Evolutionary conservation across 35 echinoderm and acorn worm species (phyloP).

Genomic region (Apostichopus japonicus): DNA sequence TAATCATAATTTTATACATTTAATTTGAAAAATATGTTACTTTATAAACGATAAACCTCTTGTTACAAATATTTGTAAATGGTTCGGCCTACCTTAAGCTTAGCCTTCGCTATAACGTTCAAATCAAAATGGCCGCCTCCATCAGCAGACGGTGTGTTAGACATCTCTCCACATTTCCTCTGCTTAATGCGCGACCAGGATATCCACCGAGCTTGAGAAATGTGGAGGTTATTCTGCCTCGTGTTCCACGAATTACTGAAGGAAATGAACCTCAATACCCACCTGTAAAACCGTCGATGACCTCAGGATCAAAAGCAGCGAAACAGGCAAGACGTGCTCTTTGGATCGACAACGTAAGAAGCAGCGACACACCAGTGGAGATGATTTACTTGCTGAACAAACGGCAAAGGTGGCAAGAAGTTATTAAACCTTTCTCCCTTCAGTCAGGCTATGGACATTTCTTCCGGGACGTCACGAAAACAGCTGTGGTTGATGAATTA

Average conservation of each 20-base stretch:
- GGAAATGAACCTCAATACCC: constrained; percentile 48
- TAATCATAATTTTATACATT: too few species aligned
- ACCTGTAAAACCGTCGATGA: constrained; percentile 15
- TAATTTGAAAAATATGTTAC: too few species aligned
- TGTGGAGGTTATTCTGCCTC: not conserved
- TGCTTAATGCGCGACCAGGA: constrained; percentile 42
- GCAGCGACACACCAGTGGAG: constrained; percentile 7
- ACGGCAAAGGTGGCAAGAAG: not conserved
- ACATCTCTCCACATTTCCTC: constrained; percentile 27
- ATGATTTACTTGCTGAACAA: constrained; percentile 27
- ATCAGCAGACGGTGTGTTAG: not conserved
- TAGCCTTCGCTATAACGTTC: not conserved
- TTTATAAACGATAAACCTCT: not conserved
- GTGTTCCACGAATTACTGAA: constrained; percentile 3
- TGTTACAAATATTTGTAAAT: not conserved
- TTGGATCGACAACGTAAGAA: constrained; percentile 10
- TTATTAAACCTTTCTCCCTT: not conserved
- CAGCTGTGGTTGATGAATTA: constrained; percentile 22
- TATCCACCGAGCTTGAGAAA: constrained; percentile 49
- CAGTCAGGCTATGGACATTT: not conserved
- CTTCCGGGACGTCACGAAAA: constrained; percentile 35
- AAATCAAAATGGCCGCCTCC: constrained; percentile 50
- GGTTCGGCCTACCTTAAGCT: too few species aligned
- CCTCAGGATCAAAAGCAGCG: not conserved
- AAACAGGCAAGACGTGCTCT: not conserved